Evolutionary conservation across 2,888 invertebrate genomes (phyloP), one percentile per base, ranked within the genome.

Genomic region (Galerucella calmariensis): DNA sequence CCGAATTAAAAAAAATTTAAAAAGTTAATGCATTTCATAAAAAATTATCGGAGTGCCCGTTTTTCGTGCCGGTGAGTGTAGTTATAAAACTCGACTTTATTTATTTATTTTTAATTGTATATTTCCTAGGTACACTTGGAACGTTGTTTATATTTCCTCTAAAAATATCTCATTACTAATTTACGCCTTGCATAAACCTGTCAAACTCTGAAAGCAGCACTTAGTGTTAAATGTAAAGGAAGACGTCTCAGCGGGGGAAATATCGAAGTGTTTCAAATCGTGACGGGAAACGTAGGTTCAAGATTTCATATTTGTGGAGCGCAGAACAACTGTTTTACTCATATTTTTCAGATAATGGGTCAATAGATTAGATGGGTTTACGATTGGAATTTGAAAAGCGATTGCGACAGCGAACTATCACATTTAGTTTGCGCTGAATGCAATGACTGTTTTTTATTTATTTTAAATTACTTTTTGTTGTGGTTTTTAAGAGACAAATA

Each of bases 211-310:
- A 61, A 6, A 14, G 61, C 12, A 61, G 24, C 61, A 61, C 61
- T 61, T 27, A 61, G 61, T 61, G 61, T 61, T 61, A 61, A 61
- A 61, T 35, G 12, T 14, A 35, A 24, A 27, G 35, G 61, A 61
- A 27, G 27, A 27, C 27, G 27, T 61, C 61, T 24, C 61, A 35
- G 27, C 61, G 27, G 61, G 61, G 14, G 27, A 61, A 35, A 14
- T 61, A 61, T 61, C 27, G 27, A 61, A 61, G 14, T 61, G 27
- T 61, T 35, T 61, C n/a, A 14, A 61, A 27, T 4, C 24, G 10
- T 58, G 20, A 58, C 58, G 6, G 5, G 27, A 61, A 35, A 27
- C 27, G 11, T 27, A 24, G 61, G 61, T 61, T 61, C 61, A 2
- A 61, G 24, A 27, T 61, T 35, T 61, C 35, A 27, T 61, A 61